These are phyloP conservation scores for Agrotis clavis DNA, from an alignment of 2,888 invertebrate species.

Conservation along the genomic window DNA sequence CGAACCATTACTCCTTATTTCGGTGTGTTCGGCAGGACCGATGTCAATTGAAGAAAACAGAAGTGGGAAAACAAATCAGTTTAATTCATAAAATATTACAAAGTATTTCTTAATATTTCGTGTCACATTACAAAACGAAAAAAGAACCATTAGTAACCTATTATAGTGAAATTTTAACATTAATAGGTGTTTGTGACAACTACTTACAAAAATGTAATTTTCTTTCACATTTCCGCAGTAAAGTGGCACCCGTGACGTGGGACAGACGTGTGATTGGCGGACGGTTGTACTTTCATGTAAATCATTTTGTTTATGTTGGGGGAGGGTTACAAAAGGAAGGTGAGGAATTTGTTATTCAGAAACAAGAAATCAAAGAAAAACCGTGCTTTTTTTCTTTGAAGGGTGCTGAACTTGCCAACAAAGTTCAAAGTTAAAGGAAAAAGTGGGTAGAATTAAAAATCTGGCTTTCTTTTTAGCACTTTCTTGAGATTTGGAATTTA, in stretches of 20 bases:
- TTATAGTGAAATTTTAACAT: not conserved
- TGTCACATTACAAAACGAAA: not conserved
- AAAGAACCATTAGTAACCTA: not conserved
- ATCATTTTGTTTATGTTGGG: slow-evolving; percentile 30
- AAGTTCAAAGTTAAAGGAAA: not conserved
- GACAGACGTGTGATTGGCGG: slow-evolving; percentile 44
- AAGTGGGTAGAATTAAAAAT: not conserved
- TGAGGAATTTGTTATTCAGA: not conserved
- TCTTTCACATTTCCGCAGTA: slow-evolving; percentile 20
- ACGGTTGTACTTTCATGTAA: slow-evolving; percentile 39
- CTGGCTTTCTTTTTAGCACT: not conserved
- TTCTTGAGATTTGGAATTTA: not conserved
- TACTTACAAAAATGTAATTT: slow-evolving; percentile 27
- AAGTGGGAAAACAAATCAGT: not conserved
- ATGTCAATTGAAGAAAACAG: not conserved
- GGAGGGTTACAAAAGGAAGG: not conserved
- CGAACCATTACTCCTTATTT: not conserved
- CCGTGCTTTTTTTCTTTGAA: not conserved
- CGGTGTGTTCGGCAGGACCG: not conserved
- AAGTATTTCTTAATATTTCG: not conserved
- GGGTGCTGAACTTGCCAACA: not conserved
- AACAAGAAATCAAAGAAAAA: slow-evolving; percentile 7
- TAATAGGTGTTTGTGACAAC: slow-evolving; percentile 37
- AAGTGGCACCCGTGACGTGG: slow-evolving; percentile 20
- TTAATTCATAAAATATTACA: not conserved